Percentiles rank a stretch among this genome's conserved stretches.
phyloP scores from a whole-genome alignment of 2,113 vertebrate genomes.

The Rhadina sibilatrix region DNA sequence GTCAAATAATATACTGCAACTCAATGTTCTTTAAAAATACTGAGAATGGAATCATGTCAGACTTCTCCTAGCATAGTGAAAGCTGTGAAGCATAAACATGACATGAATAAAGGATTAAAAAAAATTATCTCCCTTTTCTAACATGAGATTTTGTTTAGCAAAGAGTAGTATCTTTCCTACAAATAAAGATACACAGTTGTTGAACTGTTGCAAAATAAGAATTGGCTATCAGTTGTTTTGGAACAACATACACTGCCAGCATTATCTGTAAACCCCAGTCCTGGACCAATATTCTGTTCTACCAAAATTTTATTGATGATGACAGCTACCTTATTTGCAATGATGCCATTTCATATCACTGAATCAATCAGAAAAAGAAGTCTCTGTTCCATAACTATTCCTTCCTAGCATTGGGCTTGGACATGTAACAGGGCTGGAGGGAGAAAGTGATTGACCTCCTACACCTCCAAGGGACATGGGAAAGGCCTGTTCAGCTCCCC shows the following conservation, averaged over 20 bases:
- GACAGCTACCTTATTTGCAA: background rate
- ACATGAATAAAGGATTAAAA: background rate
- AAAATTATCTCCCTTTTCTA: background rate
- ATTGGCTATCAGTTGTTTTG: background rate
- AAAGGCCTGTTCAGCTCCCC: accelerated
- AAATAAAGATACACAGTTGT: background rate
- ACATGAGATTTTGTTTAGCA: background rate
- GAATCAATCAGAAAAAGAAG: background rate
- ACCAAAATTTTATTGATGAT: background rate
- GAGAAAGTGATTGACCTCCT: background rate
- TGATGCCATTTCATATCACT: background rate
- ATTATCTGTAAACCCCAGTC: background rate
- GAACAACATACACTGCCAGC: background rate
- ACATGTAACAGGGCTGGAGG: accelerated
- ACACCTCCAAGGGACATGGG: accelerated
- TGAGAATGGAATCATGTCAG: background rate
- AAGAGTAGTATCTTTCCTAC: background rate
- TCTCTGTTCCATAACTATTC: background rate
- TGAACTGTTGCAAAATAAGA: background rate
- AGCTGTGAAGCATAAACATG: background rate
- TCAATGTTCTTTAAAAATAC: background rate
- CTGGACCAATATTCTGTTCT: background rate
- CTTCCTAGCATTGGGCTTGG: background rate
- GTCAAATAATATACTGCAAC: constrained; percentile 37
- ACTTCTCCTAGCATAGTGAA: background rate